Evolutionary conservation across 2,888 invertebrate genomes (phyloP).

Genomic region (Calephelis perditalis): DNA sequence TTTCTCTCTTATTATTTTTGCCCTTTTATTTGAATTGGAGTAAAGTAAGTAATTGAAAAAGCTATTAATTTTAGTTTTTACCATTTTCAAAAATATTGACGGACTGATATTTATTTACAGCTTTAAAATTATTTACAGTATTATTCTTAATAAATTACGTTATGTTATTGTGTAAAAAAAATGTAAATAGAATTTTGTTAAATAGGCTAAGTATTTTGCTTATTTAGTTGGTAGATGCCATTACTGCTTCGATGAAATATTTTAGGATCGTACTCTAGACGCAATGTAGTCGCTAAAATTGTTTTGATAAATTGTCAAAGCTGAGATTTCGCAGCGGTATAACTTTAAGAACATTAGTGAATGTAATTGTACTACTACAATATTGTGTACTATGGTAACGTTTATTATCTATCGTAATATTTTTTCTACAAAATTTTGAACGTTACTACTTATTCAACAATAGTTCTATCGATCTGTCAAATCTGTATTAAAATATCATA

Average conservation of each 20-base stretch:
- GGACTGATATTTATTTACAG: conserved; percentile 39
- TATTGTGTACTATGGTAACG: background rate
- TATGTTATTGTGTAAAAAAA: conserved; percentile 53
- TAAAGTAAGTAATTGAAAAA: background rate
- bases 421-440: too few relatives aligned
- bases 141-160: conserved; percentile 62
- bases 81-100: conserved; percentile 64
- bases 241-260: conserved; percentile 24
- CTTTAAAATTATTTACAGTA: conserved; percentile 73
- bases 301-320: too few relatives aligned
- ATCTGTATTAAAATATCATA: too few relatives aligned
- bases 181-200: conserved; percentile 64
- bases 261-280: background rate
- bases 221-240: conserved; percentile 35
- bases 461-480: too few relatives aligned
- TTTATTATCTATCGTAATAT: too few relatives aligned
- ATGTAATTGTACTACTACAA: too few relatives aligned
- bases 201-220: conserved; percentile 31
- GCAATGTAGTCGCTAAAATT: too few relatives aligned
- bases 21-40: too few relatives aligned
- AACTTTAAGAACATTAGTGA: too few relatives aligned
- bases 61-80: conserved; percentile 26
- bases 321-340: too few relatives aligned
- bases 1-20: too few relatives aligned
- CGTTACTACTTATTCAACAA: too few relatives aligned